Percentiles rank a stretch among this genome's conserved stretches.
These are phyloP conservation scores for Poeciliopsis turneri DNA, from an alignment of 2,797 vertebrate genomes.

Conservation along the genomic window DNA sequence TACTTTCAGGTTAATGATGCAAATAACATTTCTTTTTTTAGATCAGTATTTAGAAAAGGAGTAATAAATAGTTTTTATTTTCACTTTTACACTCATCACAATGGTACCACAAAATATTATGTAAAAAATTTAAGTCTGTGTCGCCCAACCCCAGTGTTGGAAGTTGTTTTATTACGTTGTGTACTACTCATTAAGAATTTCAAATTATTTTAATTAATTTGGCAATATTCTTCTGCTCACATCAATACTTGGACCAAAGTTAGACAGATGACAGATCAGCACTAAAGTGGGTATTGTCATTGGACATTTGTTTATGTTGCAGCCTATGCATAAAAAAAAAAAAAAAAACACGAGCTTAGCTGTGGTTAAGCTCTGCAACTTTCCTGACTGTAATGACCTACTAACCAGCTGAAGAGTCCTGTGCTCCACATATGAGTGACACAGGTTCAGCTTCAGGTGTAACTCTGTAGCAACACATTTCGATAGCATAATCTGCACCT, in stretches of 20 bases:
- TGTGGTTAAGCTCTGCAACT: constrained; percentile 37
- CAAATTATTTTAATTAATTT: neutral
- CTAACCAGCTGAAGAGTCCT: constrained; percentile 43
- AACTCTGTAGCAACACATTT: constrained; percentile 39
- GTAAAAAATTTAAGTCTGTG: too few species aligned
- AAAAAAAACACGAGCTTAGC: constrained; percentile 16
- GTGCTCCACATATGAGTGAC: constrained; percentile 48
- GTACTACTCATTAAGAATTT: neutral
- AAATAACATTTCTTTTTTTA: too few species aligned
- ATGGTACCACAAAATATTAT: too few species aligned
- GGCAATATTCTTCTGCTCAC: neutral
- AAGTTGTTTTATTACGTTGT: neutral
- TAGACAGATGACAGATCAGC: constrained; percentile 6
- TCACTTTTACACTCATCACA: too few species aligned
- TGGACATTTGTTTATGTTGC: constrained; percentile 12
- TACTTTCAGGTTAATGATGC: too few species aligned
- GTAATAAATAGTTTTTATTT: too few species aligned
- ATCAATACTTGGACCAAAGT: neutral
- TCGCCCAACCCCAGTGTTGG: too few species aligned
- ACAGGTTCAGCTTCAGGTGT: constrained; percentile 14
- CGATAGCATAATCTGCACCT: constrained; percentile 19
- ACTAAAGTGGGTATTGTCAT: constrained; percentile 9
- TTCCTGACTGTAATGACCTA: constrained; percentile 49
- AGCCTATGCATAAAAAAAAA: neutral
- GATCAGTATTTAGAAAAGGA: too few species aligned